Percentiles rank a stretch among this genome's conserved stretches.
Evolutionary conservation across 1,140 invertebrate genomes (phyloP).

Genomic region (Euwallacea similis): DNA sequence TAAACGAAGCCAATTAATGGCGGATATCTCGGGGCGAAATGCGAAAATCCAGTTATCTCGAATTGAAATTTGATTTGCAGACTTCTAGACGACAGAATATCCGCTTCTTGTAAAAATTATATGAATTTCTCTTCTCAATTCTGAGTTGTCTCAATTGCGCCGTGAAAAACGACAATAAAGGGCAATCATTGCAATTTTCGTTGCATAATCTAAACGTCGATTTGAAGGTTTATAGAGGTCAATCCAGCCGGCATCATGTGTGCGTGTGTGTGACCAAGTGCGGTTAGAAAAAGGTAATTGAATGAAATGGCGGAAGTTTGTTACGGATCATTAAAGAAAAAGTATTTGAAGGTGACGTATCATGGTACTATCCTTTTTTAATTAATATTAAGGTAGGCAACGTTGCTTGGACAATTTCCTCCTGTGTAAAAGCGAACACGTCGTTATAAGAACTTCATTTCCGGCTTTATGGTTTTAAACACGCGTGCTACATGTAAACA

Average conservation of each 20-base stretch:
- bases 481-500: conserved; percentile 38
- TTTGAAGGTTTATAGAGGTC: too few species aligned
- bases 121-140: too few species aligned
- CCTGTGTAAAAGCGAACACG: conserved; percentile 13
- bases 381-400: conserved; percentile 17
- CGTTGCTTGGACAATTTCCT: conserved; percentile 29
- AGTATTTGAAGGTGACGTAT: neutral
- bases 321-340: neutral
- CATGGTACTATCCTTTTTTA: neutral
- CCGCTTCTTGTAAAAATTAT: neutral
- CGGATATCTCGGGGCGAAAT: too few species aligned
- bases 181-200: too few species aligned
- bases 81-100: neutral
- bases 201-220: too few species aligned
- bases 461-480: conserved; percentile 38
- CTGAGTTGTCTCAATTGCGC: too few species aligned
- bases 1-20: conserved; percentile 4
- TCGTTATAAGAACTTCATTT: conserved; percentile 40
- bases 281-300: conserved; percentile 1
- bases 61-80: too few species aligned
- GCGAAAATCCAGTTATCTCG: too few species aligned
- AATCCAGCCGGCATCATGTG: too few species aligned
- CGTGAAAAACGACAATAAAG: too few species aligned
- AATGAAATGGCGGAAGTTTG: neutral
- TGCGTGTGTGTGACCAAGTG: too few species aligned